phyloP scores from a whole-genome alignment of 2,797 vertebrate genomes.

The Cygnus olor region DNA sequence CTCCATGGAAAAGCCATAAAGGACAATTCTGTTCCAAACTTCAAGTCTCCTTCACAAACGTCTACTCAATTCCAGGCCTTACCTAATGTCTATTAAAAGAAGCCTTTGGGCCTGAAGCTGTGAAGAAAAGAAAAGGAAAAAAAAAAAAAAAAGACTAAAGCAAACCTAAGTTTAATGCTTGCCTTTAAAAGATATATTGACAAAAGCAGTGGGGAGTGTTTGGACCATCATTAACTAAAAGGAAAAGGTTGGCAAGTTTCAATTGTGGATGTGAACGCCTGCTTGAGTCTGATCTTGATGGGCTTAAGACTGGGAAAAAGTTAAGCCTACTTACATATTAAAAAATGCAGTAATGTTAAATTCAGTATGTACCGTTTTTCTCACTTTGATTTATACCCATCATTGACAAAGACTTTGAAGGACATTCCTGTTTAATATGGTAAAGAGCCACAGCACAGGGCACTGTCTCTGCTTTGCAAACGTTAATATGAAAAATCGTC shows the following conservation, averaged over 20 bases:
- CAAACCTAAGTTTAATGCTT: slow-evolving; percentile 77
- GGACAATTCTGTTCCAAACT: slow-evolving; percentile 81
- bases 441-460: slow-evolving; percentile 68
- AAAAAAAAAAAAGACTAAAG: slow-evolving; percentile 44
- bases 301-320: slow-evolving; percentile 74
- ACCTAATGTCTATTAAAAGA: slow-evolving; percentile 82
- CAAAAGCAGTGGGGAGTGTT: slow-evolving; percentile 77
- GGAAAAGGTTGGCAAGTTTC: slow-evolving; percentile 74
- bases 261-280: slow-evolving; percentile 73
- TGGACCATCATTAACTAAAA: slow-evolving; percentile 76
- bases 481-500: slow-evolving; percentile 72
- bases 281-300: slow-evolving; percentile 77
- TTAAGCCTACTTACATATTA: slow-evolving; percentile 81
- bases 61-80: slow-evolving; percentile 81
- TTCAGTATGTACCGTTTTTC: slow-evolving; percentile 69
- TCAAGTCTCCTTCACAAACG: slow-evolving; percentile 83
- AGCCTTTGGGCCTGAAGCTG: slow-evolving; percentile 72
- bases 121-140: slow-evolving; percentile 14
- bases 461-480: slow-evolving; percentile 71
- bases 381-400: slow-evolving; percentile 76
- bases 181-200: slow-evolving; percentile 79
- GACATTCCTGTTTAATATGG: slow-evolving; percentile 71
- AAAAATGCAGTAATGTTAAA: slow-evolving; percentile 80
- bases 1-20: slow-evolving; percentile 82
- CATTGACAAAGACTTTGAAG: slow-evolving; percentile 73